phyloP scores from a whole-genome alignment of 2,797 vertebrate genomes.

The Spondyliosoma cantharus region DNA sequence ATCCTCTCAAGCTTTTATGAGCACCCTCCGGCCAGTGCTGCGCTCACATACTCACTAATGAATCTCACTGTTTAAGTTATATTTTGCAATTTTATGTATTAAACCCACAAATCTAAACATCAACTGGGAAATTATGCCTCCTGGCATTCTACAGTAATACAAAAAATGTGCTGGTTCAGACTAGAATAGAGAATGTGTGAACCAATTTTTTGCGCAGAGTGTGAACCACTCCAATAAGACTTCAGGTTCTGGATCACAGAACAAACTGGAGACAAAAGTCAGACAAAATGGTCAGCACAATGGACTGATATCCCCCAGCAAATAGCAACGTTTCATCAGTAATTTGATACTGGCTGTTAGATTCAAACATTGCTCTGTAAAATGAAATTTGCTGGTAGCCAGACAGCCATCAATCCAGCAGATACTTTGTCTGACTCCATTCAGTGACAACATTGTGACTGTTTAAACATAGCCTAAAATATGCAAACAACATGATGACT shows the following conservation, averaged over 20 bases:
- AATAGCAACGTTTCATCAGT: neutral
- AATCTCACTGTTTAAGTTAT: conserved; percentile 31
- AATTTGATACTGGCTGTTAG: neutral
- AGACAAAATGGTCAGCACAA: neutral
- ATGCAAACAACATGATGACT: neutral
- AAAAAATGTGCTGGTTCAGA: conserved; percentile 5
- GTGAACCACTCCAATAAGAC: neutral
- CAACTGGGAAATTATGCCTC: conserved; percentile 3
- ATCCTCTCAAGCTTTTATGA: conserved; percentile 36
- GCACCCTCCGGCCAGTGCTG: conserved; percentile 37
- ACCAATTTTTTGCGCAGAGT: neutral
- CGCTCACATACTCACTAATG: conserved; percentile 36
- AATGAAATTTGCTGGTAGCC: neutral
- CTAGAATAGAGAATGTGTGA: neutral
- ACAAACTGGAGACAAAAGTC: neutral
- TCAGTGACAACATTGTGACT: neutral
- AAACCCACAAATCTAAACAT: conserved; percentile 30
- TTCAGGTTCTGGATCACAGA: neutral
- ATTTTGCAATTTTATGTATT: conserved; percentile 27
- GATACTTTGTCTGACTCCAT: neutral
- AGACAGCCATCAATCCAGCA: neutral
- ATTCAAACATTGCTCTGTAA: neutral
- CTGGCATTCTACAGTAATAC: conserved; percentile 17
- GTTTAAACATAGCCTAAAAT: neutral
- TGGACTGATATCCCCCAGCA: neutral